Base-by-base conservation (phyloP, 2,888 invertebrate genomes). In the Tolmerus cingulatus region DNA sequence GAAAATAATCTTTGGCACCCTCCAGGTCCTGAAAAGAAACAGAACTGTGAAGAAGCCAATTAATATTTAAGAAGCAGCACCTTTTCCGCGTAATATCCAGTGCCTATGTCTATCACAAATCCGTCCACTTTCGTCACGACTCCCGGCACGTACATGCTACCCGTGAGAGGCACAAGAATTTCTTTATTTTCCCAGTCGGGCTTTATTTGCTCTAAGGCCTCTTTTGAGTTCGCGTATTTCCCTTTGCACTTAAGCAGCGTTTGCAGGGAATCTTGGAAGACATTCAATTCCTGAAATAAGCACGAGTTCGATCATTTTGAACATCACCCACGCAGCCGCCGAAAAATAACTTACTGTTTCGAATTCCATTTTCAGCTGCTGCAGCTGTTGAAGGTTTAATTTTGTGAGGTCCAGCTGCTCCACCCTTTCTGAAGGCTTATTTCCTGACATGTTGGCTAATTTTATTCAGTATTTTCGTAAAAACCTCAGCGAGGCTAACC, bases 91-190 rank as follows among this genome's bases (percentile, higher is more conserved):
- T 97, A 99, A 92, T 99, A 99, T 89, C 99, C 98, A 85, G 99
- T 99, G 84, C 99, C 99, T 91, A 99, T 96, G 92, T 99, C 99
- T 89, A 99, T 96, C 43, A 99, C 94, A 86, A 98, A 98, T 92
- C 96, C 96, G 86, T 97, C 95, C 46, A 96, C 95, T 91, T 98
- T 96, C 88, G 95, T 94, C 87, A 99, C 94, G 90, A 95, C 95
- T 2, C 99, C 99, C 66, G 98, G 97, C 74, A 99, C 98, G 93
- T 99, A 99, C 97, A 99, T 98, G 90, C 99, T 99, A 90, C 97
- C 97, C 16, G 99, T 98, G 16, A 99, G 94, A 1, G 99, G 99
- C 19, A 99, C 98, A 27, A 99, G 93, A 89, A 99, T 96, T 87
- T 96, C 95, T 91, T 96, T 97, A 90, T 97, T 97, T 91, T 96